Percentiles rank a stretch among this genome's conserved stretches.
These are phyloP conservation scores for Eulemur rufifrons DNA, from an alignment of 2,113 vertebrate genomes.

Conservation along the genomic window DNA sequence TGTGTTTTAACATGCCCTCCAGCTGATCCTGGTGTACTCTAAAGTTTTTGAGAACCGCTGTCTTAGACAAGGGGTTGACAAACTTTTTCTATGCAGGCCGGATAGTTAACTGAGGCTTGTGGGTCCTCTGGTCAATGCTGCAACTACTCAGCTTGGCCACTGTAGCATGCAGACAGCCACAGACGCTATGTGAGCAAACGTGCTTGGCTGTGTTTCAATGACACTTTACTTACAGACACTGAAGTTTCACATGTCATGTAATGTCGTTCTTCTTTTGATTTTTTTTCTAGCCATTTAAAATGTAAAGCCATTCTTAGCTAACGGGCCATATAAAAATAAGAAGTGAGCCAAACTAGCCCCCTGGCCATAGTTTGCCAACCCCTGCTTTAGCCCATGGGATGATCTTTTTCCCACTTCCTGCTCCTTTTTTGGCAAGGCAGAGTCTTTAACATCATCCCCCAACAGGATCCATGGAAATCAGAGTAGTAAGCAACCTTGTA, in stretches of 20 bases:
- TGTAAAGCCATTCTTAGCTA: neutral
- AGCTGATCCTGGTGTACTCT: neutral
- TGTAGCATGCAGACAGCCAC: neutral
- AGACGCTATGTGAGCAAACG: neutral
- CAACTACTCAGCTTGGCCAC: neutral
- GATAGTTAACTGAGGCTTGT: neutral
- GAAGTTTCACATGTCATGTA: neutral
- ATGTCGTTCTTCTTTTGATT: neutral
- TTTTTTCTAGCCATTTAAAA: neutral
- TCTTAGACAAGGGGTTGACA: neutral
- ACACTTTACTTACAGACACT: neutral
- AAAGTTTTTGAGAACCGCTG: neutral
- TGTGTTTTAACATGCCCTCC: neutral
- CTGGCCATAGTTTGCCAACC: too few relatives aligned
- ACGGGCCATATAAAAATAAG: neutral
- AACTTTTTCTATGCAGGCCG: neutral
- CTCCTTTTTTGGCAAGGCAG: neutral
- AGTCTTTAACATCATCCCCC: neutral
- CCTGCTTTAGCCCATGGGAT: neutral
- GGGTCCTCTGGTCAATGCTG: neutral
- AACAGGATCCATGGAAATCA: neutral
- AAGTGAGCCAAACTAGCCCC: neutral
- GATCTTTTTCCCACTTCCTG: neutral
- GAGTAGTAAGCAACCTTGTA: neutral
- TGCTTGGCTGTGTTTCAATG: neutral